Evolutionary conservation across 2,113 vertebrate species (phyloP), one percentile per base, ranked within the genome.

Genomic region (Sminthopsis crassicaudata): DNA sequence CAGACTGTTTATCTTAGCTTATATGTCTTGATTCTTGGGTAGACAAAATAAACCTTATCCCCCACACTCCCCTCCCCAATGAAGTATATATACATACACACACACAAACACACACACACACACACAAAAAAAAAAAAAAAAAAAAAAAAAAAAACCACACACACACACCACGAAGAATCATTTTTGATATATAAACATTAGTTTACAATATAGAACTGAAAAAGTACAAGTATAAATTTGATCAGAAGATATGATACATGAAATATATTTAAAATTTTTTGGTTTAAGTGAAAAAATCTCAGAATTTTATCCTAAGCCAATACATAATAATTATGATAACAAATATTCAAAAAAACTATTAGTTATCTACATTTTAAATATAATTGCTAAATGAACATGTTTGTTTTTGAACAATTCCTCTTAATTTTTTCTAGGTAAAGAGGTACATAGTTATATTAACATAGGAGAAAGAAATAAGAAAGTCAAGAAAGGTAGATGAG

Each of bases 221-320:
- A 94, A 91, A 93, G 84, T 16, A 9, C 19, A 90, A n/a, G 16
- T 24, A 48, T 16, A 91, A 30, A 55, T 53, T 57, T 24, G 46
- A 30, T 91, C 11, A 46, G 48, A 60, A 89, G 52, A 90, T 23
- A 10, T 36, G 23, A 48, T 27, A 4, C 88, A 91, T 92, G 91
- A 22, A 46, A 90, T 16, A 54, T 90, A 22, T 8, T 26, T 36
- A 27, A 26, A 91, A 42, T 57, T n/a, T 90, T 22, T 3, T 8
- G 27, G 91, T n/a, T 95, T 93, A 57, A 53, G 76, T 93, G 8
- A 25, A 53, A 94, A 95, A 93, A 90, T 1, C 55, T 14, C 2
- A 54, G 14, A 60, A 90, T 90, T 10, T 84, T 30, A 88, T 30
- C 22, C 3, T 84, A 60, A 93, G 4, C 11, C 57, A 16, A 76